Conservation (phyloP, 2,888 invertebrate species). For the Athalia rosae region DNA sequence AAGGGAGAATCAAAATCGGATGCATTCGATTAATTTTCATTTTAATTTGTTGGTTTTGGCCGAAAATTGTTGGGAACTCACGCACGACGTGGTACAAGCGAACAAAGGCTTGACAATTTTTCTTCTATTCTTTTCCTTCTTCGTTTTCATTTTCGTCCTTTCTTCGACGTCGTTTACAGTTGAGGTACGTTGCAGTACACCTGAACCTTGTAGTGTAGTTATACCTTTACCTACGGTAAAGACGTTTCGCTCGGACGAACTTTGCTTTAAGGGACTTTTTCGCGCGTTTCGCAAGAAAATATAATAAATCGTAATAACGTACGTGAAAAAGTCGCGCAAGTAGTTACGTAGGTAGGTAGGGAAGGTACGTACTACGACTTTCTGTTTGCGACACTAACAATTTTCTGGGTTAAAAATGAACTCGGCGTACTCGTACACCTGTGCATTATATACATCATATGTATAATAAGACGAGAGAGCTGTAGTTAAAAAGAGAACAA, state of each 20-base stretch:
- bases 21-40: no score
- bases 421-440: constrained; percentile 2
- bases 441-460: no score
- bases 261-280: background rate
- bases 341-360: background rate
- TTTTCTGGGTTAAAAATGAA: constrained; percentile 35
- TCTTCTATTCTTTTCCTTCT: no score
- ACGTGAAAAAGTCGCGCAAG: constrained; percentile 20
- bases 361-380: background rate
- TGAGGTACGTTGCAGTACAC: no score
- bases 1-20: no score
- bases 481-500: no score
- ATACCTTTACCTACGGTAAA: background rate
- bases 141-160: constrained; percentile 8
- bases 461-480: no score
- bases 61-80: no score
- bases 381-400: constrained; percentile 40
- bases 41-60: no score
- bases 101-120: no score
- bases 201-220: no score
- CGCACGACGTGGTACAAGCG: no score
- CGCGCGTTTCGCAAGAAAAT: background rate
- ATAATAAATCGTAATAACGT: constrained; percentile 17
- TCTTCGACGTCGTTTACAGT: constrained; percentile 23
- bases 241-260: constrained; percentile 19